Conservation (phyloP, 2,797 vertebrate genomes). For the Typhlichthys eigenmanni region DNA sequence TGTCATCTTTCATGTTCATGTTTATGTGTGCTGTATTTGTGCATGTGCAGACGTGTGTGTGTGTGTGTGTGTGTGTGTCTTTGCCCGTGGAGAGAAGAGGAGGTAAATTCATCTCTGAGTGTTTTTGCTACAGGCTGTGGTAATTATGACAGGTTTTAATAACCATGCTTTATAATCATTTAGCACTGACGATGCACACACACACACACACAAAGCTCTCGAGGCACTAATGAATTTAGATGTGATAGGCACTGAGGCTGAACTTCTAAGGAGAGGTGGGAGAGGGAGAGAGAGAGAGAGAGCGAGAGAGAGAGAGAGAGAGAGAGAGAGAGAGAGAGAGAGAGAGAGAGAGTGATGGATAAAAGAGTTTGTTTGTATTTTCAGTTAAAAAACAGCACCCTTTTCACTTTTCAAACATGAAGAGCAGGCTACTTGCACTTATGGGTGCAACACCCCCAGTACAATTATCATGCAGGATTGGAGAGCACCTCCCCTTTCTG, state of each 20-base stretch:
- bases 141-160: conserved; percentile 76
- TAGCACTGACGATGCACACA: conserved; percentile 59
- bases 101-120: conserved; percentile 69
- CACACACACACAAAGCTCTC: conserved; percentile 40
- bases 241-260: conserved; percentile 72
- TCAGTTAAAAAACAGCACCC: not conserved
- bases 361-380: not conserved
- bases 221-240: conserved; percentile 77
- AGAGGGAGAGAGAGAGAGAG: not conserved
- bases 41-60: conserved; percentile 6
- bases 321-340: not conserved
- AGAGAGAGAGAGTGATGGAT: not conserved
- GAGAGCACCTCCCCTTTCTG: too few species aligned
- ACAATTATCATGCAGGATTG: too few species aligned
- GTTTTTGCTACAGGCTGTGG: conserved; percentile 69
- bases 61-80: conserved; percentile 39
- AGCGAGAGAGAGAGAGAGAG: not conserved
- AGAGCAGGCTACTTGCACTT: too few species aligned
- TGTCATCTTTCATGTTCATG: conserved; percentile 17
- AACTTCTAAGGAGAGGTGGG: conserved; percentile 45
- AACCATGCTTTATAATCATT: conserved; percentile 77
- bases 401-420: too few species aligned
- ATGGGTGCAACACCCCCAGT: too few species aligned
- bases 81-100: conserved; percentile 59
- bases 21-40: conserved; percentile 12